A percentile compares a stretch with the other conserved stretches of the same genome.
Evolutionary conservation across 2,797 vertebrate genomes (phyloP).

Genomic region (Helostoma temminkii): DNA sequence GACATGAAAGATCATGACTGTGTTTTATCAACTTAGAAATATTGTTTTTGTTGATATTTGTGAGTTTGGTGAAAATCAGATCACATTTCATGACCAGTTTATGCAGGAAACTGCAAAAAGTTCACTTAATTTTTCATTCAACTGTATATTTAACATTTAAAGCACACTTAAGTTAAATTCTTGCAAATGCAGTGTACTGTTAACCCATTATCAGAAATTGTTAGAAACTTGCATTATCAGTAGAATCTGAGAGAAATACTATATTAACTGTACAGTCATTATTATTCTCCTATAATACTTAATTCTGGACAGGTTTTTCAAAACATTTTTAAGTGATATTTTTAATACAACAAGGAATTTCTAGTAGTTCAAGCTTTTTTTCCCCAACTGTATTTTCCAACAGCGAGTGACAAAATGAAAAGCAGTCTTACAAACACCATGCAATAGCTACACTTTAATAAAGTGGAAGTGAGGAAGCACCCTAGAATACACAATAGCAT

Average conservation of each 20-base stretch:
- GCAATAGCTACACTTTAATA: constrained; percentile 1
- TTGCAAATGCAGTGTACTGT: constrained; percentile 11
- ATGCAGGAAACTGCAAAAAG: too few relatives aligned
- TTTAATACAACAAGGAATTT: constrained; percentile 13
- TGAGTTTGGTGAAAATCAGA: too few relatives aligned
- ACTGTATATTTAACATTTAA: too few relatives aligned
- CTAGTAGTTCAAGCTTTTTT: constrained; percentile 15
- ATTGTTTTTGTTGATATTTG: too few relatives aligned
- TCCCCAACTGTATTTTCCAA: background rate
- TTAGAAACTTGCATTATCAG: too few relatives aligned
- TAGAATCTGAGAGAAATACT: background rate
- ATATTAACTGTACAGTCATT: constrained; percentile 9
- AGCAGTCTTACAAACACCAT: background rate
- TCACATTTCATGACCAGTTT: too few relatives aligned
- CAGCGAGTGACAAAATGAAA: constrained; percentile 8
- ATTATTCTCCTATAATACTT: constrained; percentile 9
- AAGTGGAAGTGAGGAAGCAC: background rate
- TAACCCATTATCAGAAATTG: background rate
- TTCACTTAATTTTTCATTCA: too few relatives aligned
- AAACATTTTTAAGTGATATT: background rate
- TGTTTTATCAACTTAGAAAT: too few relatives aligned
- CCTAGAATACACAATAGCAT: background rate
- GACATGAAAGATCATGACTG: too few relatives aligned
- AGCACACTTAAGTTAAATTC: constrained; percentile 6
- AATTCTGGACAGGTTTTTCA: constrained; percentile 13